phyloP scores from a whole-genome alignment of 2,797 vertebrate genomes.

The Phyllotis vaccarum region DNA sequence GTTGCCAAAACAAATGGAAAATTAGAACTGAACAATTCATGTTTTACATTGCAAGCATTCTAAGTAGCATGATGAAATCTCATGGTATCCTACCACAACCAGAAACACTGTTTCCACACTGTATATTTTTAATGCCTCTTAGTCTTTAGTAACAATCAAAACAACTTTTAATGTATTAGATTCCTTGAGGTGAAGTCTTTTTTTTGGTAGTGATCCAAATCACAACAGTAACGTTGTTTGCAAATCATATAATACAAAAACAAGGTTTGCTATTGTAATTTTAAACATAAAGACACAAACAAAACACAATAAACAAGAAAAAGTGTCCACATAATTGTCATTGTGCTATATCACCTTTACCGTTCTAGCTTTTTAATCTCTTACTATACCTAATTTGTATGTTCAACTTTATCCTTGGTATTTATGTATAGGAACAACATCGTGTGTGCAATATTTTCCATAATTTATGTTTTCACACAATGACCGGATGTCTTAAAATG shows the following conservation, averaged over 20 bases:
- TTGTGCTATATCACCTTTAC: not conserved
- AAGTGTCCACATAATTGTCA: not conserved
- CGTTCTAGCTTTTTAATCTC: not conserved
- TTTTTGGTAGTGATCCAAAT: not conserved
- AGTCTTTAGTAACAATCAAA: not conserved
- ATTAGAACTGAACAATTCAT: not conserved
- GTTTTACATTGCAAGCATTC: not conserved
- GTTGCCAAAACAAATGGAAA: not conserved
- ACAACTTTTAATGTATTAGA: not conserved
- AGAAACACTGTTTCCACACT: not conserved
- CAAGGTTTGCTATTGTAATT: not conserved
- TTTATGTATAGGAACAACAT: not conserved
- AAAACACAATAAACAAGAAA: not conserved
- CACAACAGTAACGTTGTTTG: not conserved
- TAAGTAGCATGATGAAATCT: not conserved
- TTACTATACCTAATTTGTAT: not conserved
- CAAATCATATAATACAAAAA: not conserved
- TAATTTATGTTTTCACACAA: not conserved
- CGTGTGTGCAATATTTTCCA: not conserved
- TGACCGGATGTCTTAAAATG: not conserved
- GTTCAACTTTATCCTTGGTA: not conserved
- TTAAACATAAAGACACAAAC: not conserved
- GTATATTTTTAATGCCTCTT: not conserved
- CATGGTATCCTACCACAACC: rapidly evolving
- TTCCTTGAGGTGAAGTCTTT: not conserved